phyloP scores from a whole-genome alignment of 2,888 invertebrate species.

The Pediacus dermestoides region DNA sequence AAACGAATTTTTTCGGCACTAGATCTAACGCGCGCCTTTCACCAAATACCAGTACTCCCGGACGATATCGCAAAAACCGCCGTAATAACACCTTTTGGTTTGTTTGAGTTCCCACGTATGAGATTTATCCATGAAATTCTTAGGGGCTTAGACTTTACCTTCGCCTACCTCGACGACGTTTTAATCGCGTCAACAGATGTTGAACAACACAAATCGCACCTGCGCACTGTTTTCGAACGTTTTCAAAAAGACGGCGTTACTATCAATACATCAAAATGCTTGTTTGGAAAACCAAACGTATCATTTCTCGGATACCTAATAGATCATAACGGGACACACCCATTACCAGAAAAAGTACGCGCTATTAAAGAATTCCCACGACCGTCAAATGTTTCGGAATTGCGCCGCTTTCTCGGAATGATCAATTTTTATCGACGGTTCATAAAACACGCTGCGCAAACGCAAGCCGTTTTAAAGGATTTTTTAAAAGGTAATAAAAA shows the following conservation, averaged over 20 bases:
- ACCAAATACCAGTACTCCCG: too few species aligned
- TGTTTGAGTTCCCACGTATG: conserved; percentile 36
- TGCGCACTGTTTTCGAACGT: too few species aligned
- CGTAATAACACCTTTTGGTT: conserved; percentile 25
- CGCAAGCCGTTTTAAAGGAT: conserved; percentile 11
- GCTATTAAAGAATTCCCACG: too few species aligned
- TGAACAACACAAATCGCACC: too few species aligned
- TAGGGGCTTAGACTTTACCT: conserved; percentile 9
- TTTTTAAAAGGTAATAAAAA: conserved; percentile 8
- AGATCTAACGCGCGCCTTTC: too few species aligned
- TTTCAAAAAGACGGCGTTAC: conserved; percentile 25
- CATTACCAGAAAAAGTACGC: too few species aligned
- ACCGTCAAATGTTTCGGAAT: conserved; percentile 12
- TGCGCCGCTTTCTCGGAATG: conserved; percentile 21
- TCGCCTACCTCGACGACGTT: conserved; percentile 9
- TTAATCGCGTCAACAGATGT: too few species aligned
- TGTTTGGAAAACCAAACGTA: too few species aligned
- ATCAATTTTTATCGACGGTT: conserved; percentile 21
- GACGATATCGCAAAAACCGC: conserved; percentile 31
- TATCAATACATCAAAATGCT: too few species aligned
- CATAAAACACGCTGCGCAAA: conserved; percentile 16
- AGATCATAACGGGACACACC: too few species aligned
- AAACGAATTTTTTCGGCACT: too few species aligned
- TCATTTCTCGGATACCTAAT: too few species aligned
- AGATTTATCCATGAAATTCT: conserved; percentile 37